phyloP scores from a whole-genome alignment of 92 coral and sea anemone genomes.

The Zoanthus gigantus region DNA sequence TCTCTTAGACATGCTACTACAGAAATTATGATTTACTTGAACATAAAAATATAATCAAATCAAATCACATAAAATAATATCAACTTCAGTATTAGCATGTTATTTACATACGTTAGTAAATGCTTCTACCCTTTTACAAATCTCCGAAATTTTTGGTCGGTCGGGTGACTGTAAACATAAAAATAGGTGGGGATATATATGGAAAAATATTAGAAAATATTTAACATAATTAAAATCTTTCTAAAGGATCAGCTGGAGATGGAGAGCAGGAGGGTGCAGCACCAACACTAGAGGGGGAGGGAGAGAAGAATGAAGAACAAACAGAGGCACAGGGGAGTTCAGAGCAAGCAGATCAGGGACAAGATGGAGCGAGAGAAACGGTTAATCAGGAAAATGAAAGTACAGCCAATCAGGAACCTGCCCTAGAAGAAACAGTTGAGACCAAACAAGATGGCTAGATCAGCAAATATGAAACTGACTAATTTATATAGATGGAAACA shows the following conservation, averaged over 20 bases:
- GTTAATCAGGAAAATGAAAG: background rate
- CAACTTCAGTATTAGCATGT: too few relatives aligned
- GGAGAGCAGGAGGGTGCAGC: conserved; percentile 25
- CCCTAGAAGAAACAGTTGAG: conserved; percentile 16
- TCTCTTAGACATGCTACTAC: too few relatives aligned
- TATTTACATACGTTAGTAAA: too few relatives aligned
- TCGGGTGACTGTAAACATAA: too few relatives aligned
- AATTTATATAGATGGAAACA: background rate
- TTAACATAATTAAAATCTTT: conserved; percentile 1
- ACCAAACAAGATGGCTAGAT: background rate
- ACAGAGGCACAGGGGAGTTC: conserved; percentile 14
- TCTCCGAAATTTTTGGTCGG: too few relatives aligned
- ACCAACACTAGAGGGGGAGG: background rate
- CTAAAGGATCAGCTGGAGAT: conserved; percentile 14
- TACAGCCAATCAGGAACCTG: background rate
- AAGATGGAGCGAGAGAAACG: conserved; percentile 22
- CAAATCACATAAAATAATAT: too few relatives aligned
- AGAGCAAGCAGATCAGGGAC: conserved; percentile 34
- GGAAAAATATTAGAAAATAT: too few relatives aligned
- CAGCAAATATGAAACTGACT: background rate
- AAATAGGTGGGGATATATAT: too few relatives aligned
- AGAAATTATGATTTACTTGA: too few relatives aligned
- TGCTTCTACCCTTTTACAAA: too few relatives aligned
- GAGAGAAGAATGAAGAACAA: conserved; percentile 14
- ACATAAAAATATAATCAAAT: too few relatives aligned